Conservation (phyloP, 30 jellyfish, hydroid and myxozoan genomes). For the Aurelia sp. region DNA sequence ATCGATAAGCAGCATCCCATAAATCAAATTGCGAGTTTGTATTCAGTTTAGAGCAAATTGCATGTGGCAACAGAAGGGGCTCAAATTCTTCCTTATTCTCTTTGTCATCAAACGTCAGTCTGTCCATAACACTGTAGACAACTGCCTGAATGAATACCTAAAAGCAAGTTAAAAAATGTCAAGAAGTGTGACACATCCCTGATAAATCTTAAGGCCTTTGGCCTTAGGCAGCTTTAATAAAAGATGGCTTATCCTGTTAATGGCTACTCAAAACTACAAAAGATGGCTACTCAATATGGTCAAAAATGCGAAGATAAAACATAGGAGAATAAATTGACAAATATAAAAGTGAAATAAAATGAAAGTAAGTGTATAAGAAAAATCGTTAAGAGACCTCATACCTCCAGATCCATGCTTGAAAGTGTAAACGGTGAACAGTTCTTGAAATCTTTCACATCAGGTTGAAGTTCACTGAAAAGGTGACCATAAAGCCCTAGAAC, state of each 20-base stretch:
- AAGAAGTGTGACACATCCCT: too few species aligned
- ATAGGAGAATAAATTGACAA: too few species aligned
- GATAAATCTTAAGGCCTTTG: too few species aligned
- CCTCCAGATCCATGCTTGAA: constrained; percentile 87
- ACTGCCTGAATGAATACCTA: constrained; percentile 83
- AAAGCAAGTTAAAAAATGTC: not conserved
- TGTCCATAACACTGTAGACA: constrained; percentile 55
- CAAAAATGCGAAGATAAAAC: too few species aligned
- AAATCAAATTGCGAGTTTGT: constrained; percentile 70
- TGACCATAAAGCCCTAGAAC: constrained; percentile 67
- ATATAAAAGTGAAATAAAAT: too few species aligned
- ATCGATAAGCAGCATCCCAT: constrained; percentile 86
- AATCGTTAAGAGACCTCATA: not conserved
- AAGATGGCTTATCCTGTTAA: too few species aligned
- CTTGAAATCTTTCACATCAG: constrained; percentile 72
- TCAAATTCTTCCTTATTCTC: constrained; percentile 29
- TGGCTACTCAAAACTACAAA: too few species aligned
- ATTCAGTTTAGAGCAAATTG: constrained; percentile 36
- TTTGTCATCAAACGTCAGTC: not conserved
- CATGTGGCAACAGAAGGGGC: constrained; percentile 60
- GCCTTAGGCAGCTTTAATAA: too few species aligned
- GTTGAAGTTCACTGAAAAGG: constrained; percentile 65
- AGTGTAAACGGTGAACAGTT: constrained; percentile 78
- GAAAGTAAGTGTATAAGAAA: too few species aligned
- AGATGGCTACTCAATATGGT: too few species aligned